Evolutionary conservation across 2,113 vertebrate species (phyloP).

Genomic region (Butorides virescens): DNA sequence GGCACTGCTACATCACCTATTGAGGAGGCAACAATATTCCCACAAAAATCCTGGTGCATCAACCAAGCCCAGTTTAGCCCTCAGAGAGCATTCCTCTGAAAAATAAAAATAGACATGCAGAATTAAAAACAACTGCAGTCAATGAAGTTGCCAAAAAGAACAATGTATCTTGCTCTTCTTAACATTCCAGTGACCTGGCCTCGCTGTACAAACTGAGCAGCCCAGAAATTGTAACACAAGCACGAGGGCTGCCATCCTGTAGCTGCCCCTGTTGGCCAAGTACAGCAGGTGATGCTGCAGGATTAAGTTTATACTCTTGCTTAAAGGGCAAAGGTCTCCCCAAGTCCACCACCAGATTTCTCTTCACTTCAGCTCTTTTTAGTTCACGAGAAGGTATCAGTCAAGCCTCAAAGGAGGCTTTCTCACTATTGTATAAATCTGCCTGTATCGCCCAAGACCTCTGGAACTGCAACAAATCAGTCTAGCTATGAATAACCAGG

Average conservation of each 20-base stretch:
- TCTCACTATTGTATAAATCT: not conserved
- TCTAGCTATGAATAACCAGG: not conserved
- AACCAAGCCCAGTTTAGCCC: not conserved
- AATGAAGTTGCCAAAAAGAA: not conserved
- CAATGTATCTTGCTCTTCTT: not conserved
- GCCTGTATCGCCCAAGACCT: not conserved
- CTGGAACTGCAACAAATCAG: not conserved
- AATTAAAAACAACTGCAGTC: not conserved
- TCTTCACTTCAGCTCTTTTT: not conserved
- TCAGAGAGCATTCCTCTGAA: not conserved
- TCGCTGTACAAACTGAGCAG: not conserved
- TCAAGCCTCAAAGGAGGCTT: not conserved
- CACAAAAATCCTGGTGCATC: not conserved
- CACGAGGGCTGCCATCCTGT: not conserved
- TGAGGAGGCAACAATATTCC: not conserved
- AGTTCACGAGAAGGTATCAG: not conserved
- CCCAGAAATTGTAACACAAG: accelerated
- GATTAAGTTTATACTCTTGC: not conserved
- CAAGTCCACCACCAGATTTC: not conserved
- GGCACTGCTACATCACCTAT: not conserved
- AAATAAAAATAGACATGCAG: not conserved
- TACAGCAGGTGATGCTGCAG: not conserved
- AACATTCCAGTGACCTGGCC: not conserved
- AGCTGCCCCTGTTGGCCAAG: not conserved
- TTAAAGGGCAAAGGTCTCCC: not conserved